Percentiles rank a stretch among this genome's conserved stretches.
These are phyloP conservation scores for Phenacoccus solenopsis DNA, from an alignment of 1,140 invertebrate genomes.

Conservation along the genomic window DNA sequence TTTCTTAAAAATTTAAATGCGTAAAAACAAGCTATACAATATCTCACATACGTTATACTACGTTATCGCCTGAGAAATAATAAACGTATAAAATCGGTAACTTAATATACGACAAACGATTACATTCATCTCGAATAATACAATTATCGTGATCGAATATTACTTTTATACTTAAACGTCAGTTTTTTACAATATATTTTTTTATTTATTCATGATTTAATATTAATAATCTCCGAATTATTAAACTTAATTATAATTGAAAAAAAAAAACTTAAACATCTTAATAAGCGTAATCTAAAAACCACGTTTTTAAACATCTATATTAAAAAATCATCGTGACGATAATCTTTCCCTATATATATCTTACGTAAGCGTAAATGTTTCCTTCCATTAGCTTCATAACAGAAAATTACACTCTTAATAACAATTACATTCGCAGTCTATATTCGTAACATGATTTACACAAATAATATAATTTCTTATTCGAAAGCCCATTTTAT, in stretches of 20 bases:
- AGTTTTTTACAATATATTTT: too few species aligned
- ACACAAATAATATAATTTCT: too few species aligned
- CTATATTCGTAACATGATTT: background rate
- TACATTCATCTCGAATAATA: too few species aligned
- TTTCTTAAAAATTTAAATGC: background rate
- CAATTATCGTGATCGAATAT: too few species aligned
- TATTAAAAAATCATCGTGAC: too few species aligned
- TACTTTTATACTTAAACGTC: too few species aligned
- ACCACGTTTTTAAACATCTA: background rate
- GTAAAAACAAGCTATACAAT: too few species aligned
- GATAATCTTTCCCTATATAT: background rate
- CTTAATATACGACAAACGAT: background rate
- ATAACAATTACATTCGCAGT: background rate
- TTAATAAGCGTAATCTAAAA: background rate
- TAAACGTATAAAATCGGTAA: background rate
- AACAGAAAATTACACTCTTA: background rate
- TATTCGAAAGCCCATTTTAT: background rate
- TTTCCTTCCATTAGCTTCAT: background rate
- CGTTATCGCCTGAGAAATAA: background rate
- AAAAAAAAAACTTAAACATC: background rate
- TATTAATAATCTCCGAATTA: too few species aligned
- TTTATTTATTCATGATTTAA: too few species aligned
- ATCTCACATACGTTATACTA: background rate
- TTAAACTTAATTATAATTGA: too few species aligned
- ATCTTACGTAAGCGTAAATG: background rate